Conservation (phyloP, 2,113 vertebrate genomes). For the Prochilodus magdalenae region DNA sequence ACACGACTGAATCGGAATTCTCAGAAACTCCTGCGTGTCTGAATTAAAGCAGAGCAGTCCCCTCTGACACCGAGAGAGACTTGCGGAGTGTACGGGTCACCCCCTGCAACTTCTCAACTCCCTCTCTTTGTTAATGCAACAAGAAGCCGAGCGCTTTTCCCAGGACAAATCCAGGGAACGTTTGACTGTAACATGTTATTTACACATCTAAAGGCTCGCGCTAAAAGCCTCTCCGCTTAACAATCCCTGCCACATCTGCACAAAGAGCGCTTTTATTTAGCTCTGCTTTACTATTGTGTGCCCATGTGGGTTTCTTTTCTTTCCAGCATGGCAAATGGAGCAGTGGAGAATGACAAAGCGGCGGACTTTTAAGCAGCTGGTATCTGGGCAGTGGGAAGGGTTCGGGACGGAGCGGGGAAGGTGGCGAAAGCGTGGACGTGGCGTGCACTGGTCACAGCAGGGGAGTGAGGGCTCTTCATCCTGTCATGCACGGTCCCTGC, state of each 20-base stretch:
- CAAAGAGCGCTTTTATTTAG: constrained; percentile 1
- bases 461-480: not conserved
- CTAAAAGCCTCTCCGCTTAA: not conserved
- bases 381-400: constrained; percentile 7
- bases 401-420: not conserved
- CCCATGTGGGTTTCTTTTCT: not conserved
- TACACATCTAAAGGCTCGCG: constrained; percentile 20
- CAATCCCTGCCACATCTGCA: constrained; percentile 6
- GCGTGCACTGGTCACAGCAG: constrained; percentile 12
- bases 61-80: constrained; percentile 4
- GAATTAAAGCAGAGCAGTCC: not conserved
- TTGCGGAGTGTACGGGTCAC: not conserved
- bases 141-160: constrained; percentile 16
- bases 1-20: not conserved
- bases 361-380: not conserved
- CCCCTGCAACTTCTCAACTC: not conserved
- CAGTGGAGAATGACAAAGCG: not conserved
- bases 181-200: not conserved
- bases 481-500: not conserved
- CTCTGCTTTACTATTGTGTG: not conserved
- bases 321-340: not conserved
- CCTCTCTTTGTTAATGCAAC: constrained; percentile 29
- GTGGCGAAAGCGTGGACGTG: not conserved
- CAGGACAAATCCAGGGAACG: not conserved
- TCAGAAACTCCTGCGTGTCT: not conserved